These are phyloP conservation scores for Drosophila ambigua DNA, from an alignment of 1,140 invertebrate species.

Conservation along the genomic window DNA sequence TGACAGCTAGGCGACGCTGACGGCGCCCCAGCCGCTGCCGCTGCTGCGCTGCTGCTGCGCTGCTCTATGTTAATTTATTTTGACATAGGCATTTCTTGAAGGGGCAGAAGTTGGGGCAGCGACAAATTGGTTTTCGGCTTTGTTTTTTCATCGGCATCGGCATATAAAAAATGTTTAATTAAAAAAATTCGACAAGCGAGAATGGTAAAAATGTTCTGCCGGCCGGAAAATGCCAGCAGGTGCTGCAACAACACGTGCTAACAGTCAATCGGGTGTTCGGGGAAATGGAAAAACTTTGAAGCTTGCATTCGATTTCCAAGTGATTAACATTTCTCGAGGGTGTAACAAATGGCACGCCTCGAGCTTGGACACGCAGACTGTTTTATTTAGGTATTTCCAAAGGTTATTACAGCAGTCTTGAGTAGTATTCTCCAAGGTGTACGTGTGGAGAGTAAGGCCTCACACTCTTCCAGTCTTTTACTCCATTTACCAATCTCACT, in stretches of 20 bases:
- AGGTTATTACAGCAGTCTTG: too few species aligned
- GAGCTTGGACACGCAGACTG: too few species aligned
- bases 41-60: slow-evolving; percentile 23
- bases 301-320: too few species aligned
- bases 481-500: neutral
- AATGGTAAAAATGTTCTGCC: slow-evolving; percentile 2
- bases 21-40: neutral
- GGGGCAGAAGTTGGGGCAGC: neutral
- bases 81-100: slow-evolving; percentile 49
- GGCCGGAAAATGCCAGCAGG: slow-evolving; percentile 31
- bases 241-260: too few species aligned
- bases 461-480: neutral
- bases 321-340: too few species aligned
- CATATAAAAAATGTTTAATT: slow-evolving; percentile 42
- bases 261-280: too few species aligned
- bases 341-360: too few species aligned
- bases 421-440: too few species aligned
- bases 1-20: slow-evolving; percentile 67
- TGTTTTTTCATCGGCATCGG: slow-evolving; percentile 19
- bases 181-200: slow-evolving; percentile 28
- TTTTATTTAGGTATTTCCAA: too few species aligned
- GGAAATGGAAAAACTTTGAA: too few species aligned
- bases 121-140: slow-evolving; percentile 50
- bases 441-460: too few species aligned
- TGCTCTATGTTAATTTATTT: slow-evolving; percentile 76